Base-by-base conservation (phyloP, 64 coral and sea anemone species). In the Actinia equina region DNA sequence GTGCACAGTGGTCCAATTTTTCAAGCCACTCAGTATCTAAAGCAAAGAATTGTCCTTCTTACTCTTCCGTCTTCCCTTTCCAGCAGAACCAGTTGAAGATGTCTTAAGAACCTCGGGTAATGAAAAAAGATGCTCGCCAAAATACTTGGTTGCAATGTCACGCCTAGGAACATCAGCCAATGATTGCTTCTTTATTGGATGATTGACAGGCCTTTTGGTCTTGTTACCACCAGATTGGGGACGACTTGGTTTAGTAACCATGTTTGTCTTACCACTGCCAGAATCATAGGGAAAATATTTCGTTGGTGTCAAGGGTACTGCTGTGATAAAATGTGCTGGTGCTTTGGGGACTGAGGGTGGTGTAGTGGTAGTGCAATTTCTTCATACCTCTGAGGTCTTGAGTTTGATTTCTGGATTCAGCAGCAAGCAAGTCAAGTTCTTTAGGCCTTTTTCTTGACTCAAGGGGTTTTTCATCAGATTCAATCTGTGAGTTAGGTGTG, bases 61-160 rank as follows among this genome's bases (percentile, higher is more conserved):
- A 26, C 69, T 74, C n/a, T 41, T 74, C 6, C 9, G 9, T 41
- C 69, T 74, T 74, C 25, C 69, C 22, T 44, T 81, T 46, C 78
- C 49, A 52, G 43, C 22, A 81, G 78, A 81, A 7, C 6, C 53
- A 52, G 51, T 0, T 54, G 82, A 84, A 71, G 84, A 83, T 51
- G 44, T 85, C 70, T 70, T 84, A 7, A 92, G 52, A 54, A 78
- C 91, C 26, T 88, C 91, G 5, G 94, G 94, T 58, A 97, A 87
- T 17, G 94, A 93, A 58, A 93, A 97, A 65, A 97, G 81, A 88
- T 97, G 91, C 44, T 97, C 94, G 20, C 94, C 94, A 88, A 93
- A 97, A 43, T 97, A 97, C 61, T 97, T 97, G 54, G 94, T 91
- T 23, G 91, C 94, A 79, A 97, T 86, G 42, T 97, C 94, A 20